phyloP scores from a whole-genome alignment of 2,113 vertebrate species.

The Micromys minutus region DNA sequence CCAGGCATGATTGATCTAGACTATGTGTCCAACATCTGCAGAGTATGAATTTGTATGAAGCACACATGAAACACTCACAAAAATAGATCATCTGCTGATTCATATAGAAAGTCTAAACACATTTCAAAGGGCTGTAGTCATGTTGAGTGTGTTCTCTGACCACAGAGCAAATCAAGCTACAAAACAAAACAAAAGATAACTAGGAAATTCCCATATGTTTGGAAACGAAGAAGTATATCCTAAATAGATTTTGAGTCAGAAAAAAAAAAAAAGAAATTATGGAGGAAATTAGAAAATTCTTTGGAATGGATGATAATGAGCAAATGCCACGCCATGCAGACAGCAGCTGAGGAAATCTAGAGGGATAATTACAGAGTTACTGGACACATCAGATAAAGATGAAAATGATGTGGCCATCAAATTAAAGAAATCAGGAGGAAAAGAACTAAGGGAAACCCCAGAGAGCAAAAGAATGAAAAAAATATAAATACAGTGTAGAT shows the following conservation, averaged over 20 bases:
- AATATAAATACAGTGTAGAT: not conserved
- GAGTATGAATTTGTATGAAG: slow-evolving; percentile 59
- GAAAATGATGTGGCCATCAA: slow-evolving; percentile 20
- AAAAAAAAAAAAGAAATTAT: slow-evolving; percentile 52
- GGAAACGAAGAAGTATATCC: slow-evolving; percentile 63
- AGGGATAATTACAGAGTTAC: slow-evolving; percentile 33
- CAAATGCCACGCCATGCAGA: slow-evolving; percentile 48
- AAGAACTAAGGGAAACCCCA: not conserved
- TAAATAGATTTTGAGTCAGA: slow-evolving; percentile 50
- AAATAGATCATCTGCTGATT: slow-evolving; percentile 68
- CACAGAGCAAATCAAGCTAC: slow-evolving; percentile 53
- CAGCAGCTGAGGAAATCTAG: slow-evolving; percentile 38
- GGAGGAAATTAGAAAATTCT: slow-evolving; percentile 54
- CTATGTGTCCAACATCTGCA: slow-evolving; percentile 52
- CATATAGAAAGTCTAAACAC: slow-evolving; percentile 54
- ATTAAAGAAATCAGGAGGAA: not conserved
- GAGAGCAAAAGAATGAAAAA: not conserved
- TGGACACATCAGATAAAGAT: slow-evolving; percentile 20
- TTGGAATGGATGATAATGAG: slow-evolving; percentile 50
- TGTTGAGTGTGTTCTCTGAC: slow-evolving; percentile 45
- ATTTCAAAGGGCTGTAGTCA: slow-evolving; percentile 60
- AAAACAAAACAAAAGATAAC: slow-evolving; percentile 59
- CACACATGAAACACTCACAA: slow-evolving; percentile 50
- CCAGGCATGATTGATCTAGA: slow-evolving; percentile 47
- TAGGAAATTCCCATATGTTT: slow-evolving; percentile 47